Evolutionary conservation across 2,113 vertebrate species (phyloP).

Genomic region (Hydrochoerus hydrochaeris): DNA sequence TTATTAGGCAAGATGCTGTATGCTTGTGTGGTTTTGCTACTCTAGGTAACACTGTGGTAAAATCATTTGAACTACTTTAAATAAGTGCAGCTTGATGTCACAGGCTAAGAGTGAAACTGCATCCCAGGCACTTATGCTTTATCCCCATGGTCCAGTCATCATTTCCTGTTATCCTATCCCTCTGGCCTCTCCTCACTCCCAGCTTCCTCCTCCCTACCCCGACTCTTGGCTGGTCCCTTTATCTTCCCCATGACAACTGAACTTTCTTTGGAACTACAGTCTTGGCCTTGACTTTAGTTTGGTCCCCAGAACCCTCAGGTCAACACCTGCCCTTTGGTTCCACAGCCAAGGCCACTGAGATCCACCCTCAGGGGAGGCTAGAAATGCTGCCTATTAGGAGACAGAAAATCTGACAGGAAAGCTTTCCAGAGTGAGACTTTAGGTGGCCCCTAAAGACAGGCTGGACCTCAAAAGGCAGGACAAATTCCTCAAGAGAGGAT

Average conservation of each 20-base stretch:
- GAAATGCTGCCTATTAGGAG: background rate
- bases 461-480: slow-evolving; percentile 44
- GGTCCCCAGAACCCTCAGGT: background rate
- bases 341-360: background rate
- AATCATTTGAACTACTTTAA: background rate
- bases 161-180: background rate
- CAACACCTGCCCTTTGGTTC: background rate
- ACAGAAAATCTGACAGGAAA: slow-evolving; percentile 22
- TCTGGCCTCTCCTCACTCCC: background rate
- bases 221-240: background rate
- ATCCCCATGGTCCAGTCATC: background rate
- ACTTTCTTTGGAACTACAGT: background rate
- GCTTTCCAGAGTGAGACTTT: slow-evolving; percentile 1
- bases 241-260: background rate
- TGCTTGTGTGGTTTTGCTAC: background rate
- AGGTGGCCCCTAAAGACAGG: slow-evolving; percentile 26
- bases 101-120: background rate
- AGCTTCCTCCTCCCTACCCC: background rate
- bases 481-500: slow-evolving; percentile 25
- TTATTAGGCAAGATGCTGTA: background rate
- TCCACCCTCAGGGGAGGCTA: background rate
- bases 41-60: background rate
- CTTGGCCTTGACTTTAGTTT: background rate
- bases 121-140: background rate
- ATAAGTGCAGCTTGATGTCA: background rate